A percentile compares a stretch with the other conserved stretches of the same genome.
Conservation (phyloP, 2,113 vertebrate species). For the Python bivittatus region DNA sequence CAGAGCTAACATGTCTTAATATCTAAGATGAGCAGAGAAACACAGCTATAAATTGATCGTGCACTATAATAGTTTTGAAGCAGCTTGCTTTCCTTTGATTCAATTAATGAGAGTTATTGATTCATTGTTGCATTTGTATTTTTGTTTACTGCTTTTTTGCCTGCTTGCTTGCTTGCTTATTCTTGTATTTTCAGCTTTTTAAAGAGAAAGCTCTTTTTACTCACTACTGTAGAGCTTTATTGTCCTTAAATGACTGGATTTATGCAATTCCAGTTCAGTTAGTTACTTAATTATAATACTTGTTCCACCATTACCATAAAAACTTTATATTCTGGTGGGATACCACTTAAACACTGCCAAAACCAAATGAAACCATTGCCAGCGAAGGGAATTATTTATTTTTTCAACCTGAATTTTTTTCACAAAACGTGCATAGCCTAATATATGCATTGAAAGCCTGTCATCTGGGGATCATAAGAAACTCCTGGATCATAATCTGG, state of each 20-base stretch:
- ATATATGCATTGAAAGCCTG: background rate
- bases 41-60: background rate
- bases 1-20: background rate
- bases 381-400: background rate
- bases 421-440: background rate
- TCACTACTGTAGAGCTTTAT: background rate
- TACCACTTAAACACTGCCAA: background rate
- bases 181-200: conserved; percentile 23
- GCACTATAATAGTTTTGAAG: background rate
- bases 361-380: background rate
- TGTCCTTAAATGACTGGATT: conserved; percentile 7
- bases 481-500: background rate
- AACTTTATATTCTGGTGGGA: background rate
- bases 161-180: conserved; percentile 4
- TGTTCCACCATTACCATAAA: background rate
- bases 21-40: background rate
- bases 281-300: conserved; percentile 20
- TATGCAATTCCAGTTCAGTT: background rate
- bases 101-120: conserved; percentile 2
- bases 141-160: background rate
- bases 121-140: background rate
- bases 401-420: background rate
- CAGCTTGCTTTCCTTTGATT: background rate
- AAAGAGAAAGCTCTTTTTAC: background rate
- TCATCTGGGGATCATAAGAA: background rate